A percentile compares a stretch with the other conserved stretches of the same genome.
Conservation (phyloP, 2,113 vertebrate genomes). For the Caranx melampygus region DNA sequence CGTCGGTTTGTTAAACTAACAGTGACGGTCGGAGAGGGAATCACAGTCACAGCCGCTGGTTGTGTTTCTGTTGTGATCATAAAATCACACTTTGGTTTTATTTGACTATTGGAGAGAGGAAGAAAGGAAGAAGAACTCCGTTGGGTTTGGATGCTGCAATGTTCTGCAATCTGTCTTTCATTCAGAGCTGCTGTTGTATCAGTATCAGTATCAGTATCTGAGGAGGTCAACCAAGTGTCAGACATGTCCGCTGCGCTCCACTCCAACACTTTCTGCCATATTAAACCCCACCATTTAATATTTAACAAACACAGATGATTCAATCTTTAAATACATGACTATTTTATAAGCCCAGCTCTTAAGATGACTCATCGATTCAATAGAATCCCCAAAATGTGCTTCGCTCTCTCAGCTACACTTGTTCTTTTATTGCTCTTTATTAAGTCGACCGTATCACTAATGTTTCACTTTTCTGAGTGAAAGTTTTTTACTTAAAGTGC, state of each 20-base stretch:
- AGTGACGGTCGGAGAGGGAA: conserved; percentile 4
- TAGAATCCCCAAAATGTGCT: conserved; percentile 37
- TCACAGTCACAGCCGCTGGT: conserved; percentile 28
- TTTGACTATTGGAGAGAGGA: conserved; percentile 31
- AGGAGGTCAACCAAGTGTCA: conserved; percentile 24
- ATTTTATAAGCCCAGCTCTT: conserved; percentile 38
- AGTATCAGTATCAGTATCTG: not conserved
- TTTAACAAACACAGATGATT: conserved; percentile 60
- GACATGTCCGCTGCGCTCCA: not conserved
- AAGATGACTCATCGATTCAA: conserved; percentile 37
- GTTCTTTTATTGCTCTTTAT: conserved; percentile 15
- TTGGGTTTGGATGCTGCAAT: conserved; percentile 39
- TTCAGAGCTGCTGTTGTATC: conserved; percentile 11
- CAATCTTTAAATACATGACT: conserved; percentile 31
- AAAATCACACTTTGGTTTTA: conserved; percentile 26
- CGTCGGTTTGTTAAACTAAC: conserved; percentile 52
- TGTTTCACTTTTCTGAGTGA: not conserved
- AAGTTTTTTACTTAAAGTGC: not conserved
- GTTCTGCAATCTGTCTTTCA: not conserved
- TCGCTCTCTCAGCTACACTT: conserved; percentile 37
- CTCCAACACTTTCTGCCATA: not conserved
- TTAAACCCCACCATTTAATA: conserved; percentile 39
- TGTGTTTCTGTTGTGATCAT: conserved; percentile 28
- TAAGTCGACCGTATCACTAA: not conserved
- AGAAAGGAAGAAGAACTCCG: not conserved